Evolutionary conservation across 2,797 vertebrate species (phyloP), one percentile per base, ranked within the genome.

Genomic region (Adelosebastes latens): DNA sequence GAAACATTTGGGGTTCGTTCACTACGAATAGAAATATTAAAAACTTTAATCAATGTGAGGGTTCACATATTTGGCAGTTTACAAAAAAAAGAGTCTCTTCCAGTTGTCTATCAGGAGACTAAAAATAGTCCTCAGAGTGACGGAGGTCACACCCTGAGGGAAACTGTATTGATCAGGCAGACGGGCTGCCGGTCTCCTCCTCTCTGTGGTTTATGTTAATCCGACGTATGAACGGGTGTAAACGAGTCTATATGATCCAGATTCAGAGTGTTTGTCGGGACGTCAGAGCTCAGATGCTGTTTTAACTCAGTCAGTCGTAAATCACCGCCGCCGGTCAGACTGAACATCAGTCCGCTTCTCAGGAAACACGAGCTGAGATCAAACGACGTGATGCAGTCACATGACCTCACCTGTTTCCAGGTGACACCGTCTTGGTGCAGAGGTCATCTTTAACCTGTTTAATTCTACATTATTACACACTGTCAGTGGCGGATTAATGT

Each of bases 261-360:
- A 77, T 55, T 6, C 32, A 70, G 42, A 68, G 32, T 24, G 70
- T 18, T 31, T 31, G 27, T 29, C 32, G 20, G 9, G 75, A 49
- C 25, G 1, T 74, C 64, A 52, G 73, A 70, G 62, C 70, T 60
- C 81, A 83, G 80, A 58, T 78, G 75, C 70, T 62, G 80, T 39
- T 36, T 59, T 52, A 16, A 70, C 27, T 60, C 77, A 52, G 55
- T 46, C 24, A 14, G 55, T 75, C 65, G 58, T 72, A 80, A 55
- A 68, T 16, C 18, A 3, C 10, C 5, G 36, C 74, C 34, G 27
- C 29, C 29, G 24, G 24, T 49, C 69, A 67, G 25, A 49, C 36
- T 27, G 34, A 69, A 56, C 69, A 8, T 73, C 69, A 49, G 75
- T 24, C 46, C 20, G 49, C 34, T 7, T 36, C 58, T 14, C 25